A percentile compares a stretch with the other conserved stretches of the same genome.
phyloP scores from a whole-genome alignment of 2,113 vertebrate species.

The Porphyrio hochstetteri region DNA sequence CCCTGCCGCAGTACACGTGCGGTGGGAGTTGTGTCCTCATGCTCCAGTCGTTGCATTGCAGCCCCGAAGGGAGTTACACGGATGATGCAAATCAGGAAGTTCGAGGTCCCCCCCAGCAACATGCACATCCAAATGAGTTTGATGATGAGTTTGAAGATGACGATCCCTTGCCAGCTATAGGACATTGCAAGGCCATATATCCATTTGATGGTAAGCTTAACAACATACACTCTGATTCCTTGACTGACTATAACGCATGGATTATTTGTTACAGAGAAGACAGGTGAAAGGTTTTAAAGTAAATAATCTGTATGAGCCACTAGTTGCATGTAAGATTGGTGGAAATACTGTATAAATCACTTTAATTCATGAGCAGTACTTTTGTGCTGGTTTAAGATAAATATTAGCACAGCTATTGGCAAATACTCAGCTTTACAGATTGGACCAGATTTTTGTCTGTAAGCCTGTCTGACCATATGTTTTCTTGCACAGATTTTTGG shows the following conservation, averaged over 20 bases:
- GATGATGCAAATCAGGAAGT: conserved; percentile 94
- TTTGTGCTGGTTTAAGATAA: conserved; percentile 6
- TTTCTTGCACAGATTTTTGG: background rate
- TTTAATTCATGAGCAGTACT: background rate
- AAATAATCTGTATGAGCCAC: background rate
- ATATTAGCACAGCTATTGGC: conserved; percentile 26
- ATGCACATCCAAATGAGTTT: conserved; percentile 85
- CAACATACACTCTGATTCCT: fast-evolving
- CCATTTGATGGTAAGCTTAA: conserved; percentile 88
- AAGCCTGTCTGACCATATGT: conserved; percentile 12
- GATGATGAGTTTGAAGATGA: conserved; percentile 99
- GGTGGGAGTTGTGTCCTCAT: background rate
- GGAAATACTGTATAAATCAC: background rate
- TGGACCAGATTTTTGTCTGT: background rate
- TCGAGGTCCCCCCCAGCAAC: conserved; percentile 82
- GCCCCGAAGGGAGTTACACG: conserved; percentile 97
- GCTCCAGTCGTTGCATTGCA: conserved; percentile 21
- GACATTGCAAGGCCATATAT: conserved; percentile 98
- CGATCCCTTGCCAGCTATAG: conserved; percentile 93
- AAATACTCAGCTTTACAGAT: background rate
- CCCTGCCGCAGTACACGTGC: fast-evolving
- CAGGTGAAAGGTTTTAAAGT: background rate
- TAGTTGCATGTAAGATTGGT: background rate
- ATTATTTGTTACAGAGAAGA: background rate
- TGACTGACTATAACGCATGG: background rate